A percentile compares a stretch with the other conserved stretches of the same genome.
phyloP scores from a whole-genome alignment of 1,140 invertebrate species.

The Aricia agestis region DNA sequence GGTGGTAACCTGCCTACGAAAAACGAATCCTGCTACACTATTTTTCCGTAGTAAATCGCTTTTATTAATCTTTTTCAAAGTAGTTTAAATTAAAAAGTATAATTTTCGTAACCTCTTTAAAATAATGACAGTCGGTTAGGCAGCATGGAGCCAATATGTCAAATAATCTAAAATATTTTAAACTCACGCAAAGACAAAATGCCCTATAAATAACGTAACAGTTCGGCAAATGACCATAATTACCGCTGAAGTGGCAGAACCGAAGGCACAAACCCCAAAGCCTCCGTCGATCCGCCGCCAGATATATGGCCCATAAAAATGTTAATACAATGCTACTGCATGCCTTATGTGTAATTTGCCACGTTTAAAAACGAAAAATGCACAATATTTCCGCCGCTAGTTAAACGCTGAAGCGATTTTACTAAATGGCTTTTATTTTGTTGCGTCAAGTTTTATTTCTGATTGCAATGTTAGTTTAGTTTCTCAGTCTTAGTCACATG shows the following conservation, averaged over 20 bases:
- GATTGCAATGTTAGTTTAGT: background rate
- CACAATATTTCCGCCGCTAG: conserved; percentile 31
- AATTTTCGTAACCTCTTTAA: too few species aligned
- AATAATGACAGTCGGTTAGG: too few species aligned
- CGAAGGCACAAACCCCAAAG: conserved; percentile 51
- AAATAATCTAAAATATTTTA: background rate
- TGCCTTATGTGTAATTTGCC: conserved; percentile 70
- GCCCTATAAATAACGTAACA: background rate
- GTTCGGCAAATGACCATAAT: conserved; percentile 21
- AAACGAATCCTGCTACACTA: too few species aligned
- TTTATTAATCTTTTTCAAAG: too few species aligned
- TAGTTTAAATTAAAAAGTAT: too few species aligned
- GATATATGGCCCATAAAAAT: conserved; percentile 73
- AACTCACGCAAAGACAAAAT: background rate
- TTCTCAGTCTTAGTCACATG: too few species aligned
- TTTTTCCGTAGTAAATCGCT: too few species aligned
- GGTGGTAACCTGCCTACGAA: too few species aligned
- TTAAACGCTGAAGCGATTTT: conserved; percentile 34
- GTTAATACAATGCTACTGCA: conserved; percentile 71
- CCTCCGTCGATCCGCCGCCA: conserved; percentile 39
- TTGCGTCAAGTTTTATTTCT: background rate
- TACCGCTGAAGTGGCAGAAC: conserved; percentile 26
- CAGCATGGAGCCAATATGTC: too few species aligned
- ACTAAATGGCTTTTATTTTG: background rate
- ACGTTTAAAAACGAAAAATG: conserved; percentile 64